Percentiles rank a stretch among this genome's conserved stretches.
Evolutionary conservation across 64 coral and sea anemone genomes (phyloP).

Genomic region (Anthopleura sola): DNA sequence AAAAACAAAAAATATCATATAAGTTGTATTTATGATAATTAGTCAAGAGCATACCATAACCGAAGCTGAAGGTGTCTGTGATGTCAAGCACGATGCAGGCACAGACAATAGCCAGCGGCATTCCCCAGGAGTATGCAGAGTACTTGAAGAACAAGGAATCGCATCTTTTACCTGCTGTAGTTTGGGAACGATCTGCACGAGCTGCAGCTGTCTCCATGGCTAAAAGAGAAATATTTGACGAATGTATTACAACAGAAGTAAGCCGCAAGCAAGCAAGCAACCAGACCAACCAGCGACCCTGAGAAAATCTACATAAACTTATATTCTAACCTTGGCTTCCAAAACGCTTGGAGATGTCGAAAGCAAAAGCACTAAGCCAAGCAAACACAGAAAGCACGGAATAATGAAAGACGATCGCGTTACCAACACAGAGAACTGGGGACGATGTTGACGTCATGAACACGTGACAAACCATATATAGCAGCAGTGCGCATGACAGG

Average conservation of each 20-base stretch:
- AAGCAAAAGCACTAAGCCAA: background rate
- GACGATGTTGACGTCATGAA: background rate
- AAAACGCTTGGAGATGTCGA: background rate
- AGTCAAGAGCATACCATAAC: slow-evolving; percentile 10
- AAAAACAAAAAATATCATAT: too few species aligned
- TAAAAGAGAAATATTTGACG: background rate
- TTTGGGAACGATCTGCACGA: background rate
- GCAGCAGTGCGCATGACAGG: background rate
- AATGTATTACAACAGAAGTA: background rate
- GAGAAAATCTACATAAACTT: too few species aligned
- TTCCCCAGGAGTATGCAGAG: slow-evolving; percentile 36
- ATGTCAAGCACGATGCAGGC: slow-evolving; percentile 1
- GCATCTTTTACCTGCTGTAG: background rate
- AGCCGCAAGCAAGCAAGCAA: too few species aligned
- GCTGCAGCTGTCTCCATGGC: background rate
- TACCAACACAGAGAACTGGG: slow-evolving; percentile 9
- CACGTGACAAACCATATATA: slow-evolving; percentile 19
- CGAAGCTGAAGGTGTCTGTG: slow-evolving; percentile 6
- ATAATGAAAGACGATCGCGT: slow-evolving; percentile 16
- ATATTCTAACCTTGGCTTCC: background rate
- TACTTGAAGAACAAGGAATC: slow-evolving; percentile 24
- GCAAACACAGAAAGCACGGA: background rate
- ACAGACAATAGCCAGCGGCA: slow-evolving; percentile 7
- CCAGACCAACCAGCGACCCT: too few species aligned
- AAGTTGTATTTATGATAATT: too few species aligned